Percentiles rank a stretch among this genome's conserved stretches.
Evolutionary conservation across 2,888 invertebrate species (phyloP).

Genomic region (Drosophila mimica): DNA sequence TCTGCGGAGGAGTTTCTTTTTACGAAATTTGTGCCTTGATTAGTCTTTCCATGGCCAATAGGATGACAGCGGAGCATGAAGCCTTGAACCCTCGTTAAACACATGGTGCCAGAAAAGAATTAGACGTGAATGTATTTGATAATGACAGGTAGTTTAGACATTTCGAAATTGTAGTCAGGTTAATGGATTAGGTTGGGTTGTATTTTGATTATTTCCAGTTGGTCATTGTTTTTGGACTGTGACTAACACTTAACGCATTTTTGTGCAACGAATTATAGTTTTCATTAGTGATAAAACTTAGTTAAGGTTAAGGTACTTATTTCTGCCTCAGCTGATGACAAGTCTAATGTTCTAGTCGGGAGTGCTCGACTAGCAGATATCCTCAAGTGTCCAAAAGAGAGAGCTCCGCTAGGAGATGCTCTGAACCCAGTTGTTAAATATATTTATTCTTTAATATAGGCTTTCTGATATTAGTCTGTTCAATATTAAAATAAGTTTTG

Average conservation of each 20-base stretch:
- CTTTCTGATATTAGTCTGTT: not conserved
- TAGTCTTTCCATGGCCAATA: conserved; percentile 65
- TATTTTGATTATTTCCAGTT: conserved; percentile 1
- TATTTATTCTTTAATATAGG: not conserved
- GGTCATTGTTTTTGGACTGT: not conserved
- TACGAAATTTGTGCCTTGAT: conserved; percentile 60
- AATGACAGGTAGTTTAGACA: conserved; percentile 39
- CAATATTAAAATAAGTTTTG: not conserved
- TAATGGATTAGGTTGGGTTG: conserved; percentile 4
- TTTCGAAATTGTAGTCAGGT: not conserved
- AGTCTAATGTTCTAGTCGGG: not conserved
- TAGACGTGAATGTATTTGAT: conserved; percentile 45
- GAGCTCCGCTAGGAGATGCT: not conserved
- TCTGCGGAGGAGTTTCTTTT: conserved; percentile 44
- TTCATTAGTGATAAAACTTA: not conserved
- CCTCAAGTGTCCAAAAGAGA: not conserved
- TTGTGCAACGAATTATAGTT: not conserved
- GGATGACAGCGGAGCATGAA: conserved; percentile 54
- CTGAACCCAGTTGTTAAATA: not conserved
- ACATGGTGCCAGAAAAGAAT: conserved; percentile 75
- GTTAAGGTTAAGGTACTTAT: not conserved
- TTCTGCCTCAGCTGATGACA: not conserved
- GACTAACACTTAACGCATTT: not conserved
- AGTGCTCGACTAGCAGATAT: not conserved
- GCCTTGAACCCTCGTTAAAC: conserved; percentile 82